A percentile compares a stretch with the other conserved stretches of the same genome.
These are phyloP conservation scores for Cygnus olor DNA, from an alignment of 2,797 vertebrate species.

Conservation along the genomic window DNA sequence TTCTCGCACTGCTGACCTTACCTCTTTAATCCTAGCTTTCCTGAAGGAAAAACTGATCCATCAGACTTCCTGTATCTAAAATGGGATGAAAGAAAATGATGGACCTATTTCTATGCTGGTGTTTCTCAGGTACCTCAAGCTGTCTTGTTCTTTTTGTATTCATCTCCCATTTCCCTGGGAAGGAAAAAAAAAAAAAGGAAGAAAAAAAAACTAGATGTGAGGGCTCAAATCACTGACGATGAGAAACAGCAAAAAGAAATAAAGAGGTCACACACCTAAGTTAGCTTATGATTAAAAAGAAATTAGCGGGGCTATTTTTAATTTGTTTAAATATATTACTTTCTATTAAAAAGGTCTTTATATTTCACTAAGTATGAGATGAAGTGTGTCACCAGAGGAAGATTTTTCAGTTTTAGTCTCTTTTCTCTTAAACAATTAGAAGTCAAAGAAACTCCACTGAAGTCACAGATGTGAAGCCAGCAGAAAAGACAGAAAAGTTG, in stretches of 20 bases:
- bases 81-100: not conserved
- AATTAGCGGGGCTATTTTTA: constrained; percentile 72
- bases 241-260: constrained; percentile 64
- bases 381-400: constrained; percentile 63
- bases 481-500: not conserved
- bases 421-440: constrained; percentile 14
- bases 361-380: constrained; percentile 47
- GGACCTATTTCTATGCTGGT: not conserved
- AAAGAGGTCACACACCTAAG: constrained; percentile 65
- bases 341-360: constrained; percentile 58
- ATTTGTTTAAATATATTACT: constrained; percentile 70
- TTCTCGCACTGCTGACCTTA: constrained; percentile 58
- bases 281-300: constrained; percentile 71
- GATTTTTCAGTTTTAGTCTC: constrained; percentile 22
- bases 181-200: not conserved
- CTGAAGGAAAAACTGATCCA: constrained; percentile 54
- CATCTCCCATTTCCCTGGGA: constrained; percentile 37
- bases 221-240: constrained; percentile 57
- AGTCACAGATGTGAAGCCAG: not conserved
- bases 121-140: constrained; percentile 36
- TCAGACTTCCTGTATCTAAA: constrained; percentile 32
- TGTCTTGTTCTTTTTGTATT: constrained; percentile 16
- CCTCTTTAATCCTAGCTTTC: constrained; percentile 66
- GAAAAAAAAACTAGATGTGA: not conserved
- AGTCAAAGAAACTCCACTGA: not conserved